Evolutionary conservation across 2,888 invertebrate genomes (phyloP).

Genomic region (Pseudococcus viburni): DNA sequence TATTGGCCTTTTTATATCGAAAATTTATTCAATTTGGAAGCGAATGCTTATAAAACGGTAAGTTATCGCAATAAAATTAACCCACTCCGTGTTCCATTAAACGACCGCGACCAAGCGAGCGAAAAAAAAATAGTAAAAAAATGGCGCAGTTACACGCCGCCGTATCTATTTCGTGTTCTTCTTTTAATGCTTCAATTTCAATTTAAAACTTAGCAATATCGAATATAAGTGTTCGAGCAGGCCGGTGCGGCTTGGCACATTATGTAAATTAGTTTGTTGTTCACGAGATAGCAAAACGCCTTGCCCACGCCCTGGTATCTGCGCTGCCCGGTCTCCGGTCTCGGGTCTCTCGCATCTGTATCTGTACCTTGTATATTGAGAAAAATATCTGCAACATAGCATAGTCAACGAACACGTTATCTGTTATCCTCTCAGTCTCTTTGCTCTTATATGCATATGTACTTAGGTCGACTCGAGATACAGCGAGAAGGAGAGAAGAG

Average conservation of each 20-base stretch:
- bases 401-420: constrained; percentile 60
- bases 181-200: constrained; percentile 54
- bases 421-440: constrained; percentile 15
- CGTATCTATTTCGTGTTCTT: constrained; percentile 51
- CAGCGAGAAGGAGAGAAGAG: not conserved
- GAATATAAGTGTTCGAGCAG: constrained; percentile 58
- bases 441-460: not conserved
- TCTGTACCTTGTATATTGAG: constrained; percentile 4
- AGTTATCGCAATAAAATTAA: constrained; percentile 51
- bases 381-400: constrained; percentile 59
- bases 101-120: too few relatives aligned
- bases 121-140: too few relatives aligned
- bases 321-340: not conserved
- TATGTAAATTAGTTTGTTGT: constrained; percentile 66
- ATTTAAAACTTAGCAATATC: constrained; percentile 59
- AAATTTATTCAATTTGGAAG: constrained; percentile 51
- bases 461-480: not conserved
- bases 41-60: constrained; percentile 24
- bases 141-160: not conserved
- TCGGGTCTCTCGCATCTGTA: not conserved
- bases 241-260: constrained; percentile 31
- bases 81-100: constrained; percentile 41
- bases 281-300: constrained; percentile 61
- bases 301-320: constrained; percentile 59
- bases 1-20: constrained; percentile 44